These are phyloP conservation scores for Drosophila helvetica DNA, from an alignment of 2,888 invertebrate genomes.

Conservation along the genomic window DNA sequence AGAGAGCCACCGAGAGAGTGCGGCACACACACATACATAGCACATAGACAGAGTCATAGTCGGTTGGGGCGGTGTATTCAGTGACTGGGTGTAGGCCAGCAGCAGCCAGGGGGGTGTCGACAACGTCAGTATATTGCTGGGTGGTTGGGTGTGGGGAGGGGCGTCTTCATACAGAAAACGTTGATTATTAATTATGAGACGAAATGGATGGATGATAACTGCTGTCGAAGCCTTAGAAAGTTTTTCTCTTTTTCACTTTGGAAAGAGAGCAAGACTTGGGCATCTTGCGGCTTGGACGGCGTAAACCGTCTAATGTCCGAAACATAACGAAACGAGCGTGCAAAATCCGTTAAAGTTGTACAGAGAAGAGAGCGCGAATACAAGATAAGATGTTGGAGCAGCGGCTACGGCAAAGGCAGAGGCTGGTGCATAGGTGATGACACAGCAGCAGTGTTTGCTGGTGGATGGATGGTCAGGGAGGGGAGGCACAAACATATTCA, in stretches of 20 bases:
- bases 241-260: slow-evolving; percentile 42
- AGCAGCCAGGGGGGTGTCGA: neutral
- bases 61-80: neutral
- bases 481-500: slow-evolving; percentile 12
- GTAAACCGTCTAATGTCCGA: slow-evolving; percentile 44
- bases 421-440: slow-evolving; percentile 51
- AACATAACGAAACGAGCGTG: slow-evolving; percentile 51
- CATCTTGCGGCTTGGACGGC: slow-evolving; percentile 42
- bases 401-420: neutral
- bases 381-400: neutral
- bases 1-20: neutral
- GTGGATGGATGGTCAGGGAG: slow-evolving; percentile 36
- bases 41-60: neutral
- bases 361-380: slow-evolving; percentile 32
- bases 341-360: slow-evolving; percentile 63
- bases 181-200: slow-evolving; percentile 73
- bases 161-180: slow-evolving; percentile 60
- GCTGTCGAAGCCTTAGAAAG: slow-evolving; percentile 70
- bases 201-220: slow-evolving; percentile 65
- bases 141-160: neutral
- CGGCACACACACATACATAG: slow-evolving; percentile 5
- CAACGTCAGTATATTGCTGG: slow-evolving; percentile 8
- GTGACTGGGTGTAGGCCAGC: neutral
- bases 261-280: neutral
- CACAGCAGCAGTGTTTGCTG: slow-evolving; percentile 26